A percentile compares a stretch with the other conserved stretches of the same genome.
phyloP scores from a whole-genome alignment of 1,140 invertebrate genomes.

The Stratiolaelaps scimitus region DNA sequence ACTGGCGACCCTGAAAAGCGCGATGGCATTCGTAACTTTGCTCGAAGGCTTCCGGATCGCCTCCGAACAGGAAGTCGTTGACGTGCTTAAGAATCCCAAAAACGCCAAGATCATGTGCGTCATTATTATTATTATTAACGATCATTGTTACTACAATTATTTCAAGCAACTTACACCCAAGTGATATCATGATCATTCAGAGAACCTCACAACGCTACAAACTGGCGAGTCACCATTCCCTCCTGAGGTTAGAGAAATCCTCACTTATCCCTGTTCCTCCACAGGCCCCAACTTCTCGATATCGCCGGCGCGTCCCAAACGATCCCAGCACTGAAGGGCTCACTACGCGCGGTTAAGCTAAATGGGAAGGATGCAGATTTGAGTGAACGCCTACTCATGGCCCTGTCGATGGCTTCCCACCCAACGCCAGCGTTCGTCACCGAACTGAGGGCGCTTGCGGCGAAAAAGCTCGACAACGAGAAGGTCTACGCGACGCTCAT shows the following conservation, averaged over 20 bases:
- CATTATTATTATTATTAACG: too few relatives aligned
- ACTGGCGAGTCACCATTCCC: too few relatives aligned
- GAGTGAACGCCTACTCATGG: conserved; percentile 59
- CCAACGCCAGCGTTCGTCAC: conserved; percentile 48
- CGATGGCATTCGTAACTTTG: conserved; percentile 24
- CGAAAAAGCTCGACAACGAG: conserved; percentile 37
- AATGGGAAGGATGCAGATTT: conserved; percentile 48
- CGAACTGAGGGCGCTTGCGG: conserved; percentile 37
- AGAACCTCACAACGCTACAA: too few relatives aligned
- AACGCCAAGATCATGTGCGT: conserved; percentile 4
- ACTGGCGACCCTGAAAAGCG: conserved; percentile 10
- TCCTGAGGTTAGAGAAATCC: not conserved
- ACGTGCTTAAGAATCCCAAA: not conserved
- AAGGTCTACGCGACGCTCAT: conserved; percentile 32
- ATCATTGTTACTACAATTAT: not conserved
- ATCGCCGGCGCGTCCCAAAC: conserved; percentile 56
- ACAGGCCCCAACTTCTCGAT: conserved; percentile 53
- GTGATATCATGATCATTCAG: too few relatives aligned
- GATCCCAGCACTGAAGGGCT: conserved; percentile 51
- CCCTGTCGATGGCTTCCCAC: conserved; percentile 51
- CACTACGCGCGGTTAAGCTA: conserved; percentile 51
- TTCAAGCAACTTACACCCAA: too few relatives aligned
- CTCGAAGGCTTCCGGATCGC: conserved; percentile 23
- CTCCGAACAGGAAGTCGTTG: not conserved
- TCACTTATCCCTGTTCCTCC: conserved; percentile 33